These are phyloP conservation scores for Perizoma flavofasciatum DNA, from an alignment of 2,888 invertebrate genomes.

Conservation along the genomic window DNA sequence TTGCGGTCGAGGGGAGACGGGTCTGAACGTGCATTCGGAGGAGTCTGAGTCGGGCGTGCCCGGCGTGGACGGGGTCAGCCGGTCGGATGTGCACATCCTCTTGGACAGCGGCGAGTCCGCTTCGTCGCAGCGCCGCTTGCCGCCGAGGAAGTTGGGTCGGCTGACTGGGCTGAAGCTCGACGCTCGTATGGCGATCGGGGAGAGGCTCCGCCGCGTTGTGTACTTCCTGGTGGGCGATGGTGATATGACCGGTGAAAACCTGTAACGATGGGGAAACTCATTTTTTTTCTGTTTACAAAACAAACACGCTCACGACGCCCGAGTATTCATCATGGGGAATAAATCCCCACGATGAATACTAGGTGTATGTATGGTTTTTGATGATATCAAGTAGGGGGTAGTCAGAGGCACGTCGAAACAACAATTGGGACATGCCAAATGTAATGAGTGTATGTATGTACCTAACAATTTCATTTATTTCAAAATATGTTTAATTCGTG, in stretches of 20 bases:
- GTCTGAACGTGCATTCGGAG: conserved; percentile 77
- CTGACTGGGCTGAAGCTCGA: conserved; percentile 88
- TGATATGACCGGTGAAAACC: conserved; percentile 86
- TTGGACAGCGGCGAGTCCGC: conserved; percentile 79
- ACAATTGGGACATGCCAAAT: too few species aligned
- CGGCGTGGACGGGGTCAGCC: conserved; percentile 69
- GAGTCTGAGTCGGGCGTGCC: conserved; percentile 77
- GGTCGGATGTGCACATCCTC: conserved; percentile 67
- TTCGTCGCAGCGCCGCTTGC: conserved; percentile 86
- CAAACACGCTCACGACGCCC: too few species aligned
- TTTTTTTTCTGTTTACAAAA: too few species aligned
- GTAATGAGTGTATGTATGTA: too few species aligned
- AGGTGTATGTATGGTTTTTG: too few species aligned
- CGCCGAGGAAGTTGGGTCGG: conserved; percentile 76
- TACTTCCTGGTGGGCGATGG: conserved; percentile 95
- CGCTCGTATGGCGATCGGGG: conserved; percentile 93
- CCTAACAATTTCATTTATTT: too few species aligned
- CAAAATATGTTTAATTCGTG: too few species aligned
- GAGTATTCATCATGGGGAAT: too few species aligned
- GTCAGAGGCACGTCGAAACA: too few species aligned
- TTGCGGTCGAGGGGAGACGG: conserved; percentile 72
- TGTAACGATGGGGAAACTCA: conserved; percentile 16
- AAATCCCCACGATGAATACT: too few species aligned
- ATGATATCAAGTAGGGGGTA: too few species aligned
- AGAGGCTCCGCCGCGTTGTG: conserved; percentile 92